Base-by-base conservation (phyloP, 35 echinoderm and acorn worm species). In the Apostichopus parvimensis region DNA sequence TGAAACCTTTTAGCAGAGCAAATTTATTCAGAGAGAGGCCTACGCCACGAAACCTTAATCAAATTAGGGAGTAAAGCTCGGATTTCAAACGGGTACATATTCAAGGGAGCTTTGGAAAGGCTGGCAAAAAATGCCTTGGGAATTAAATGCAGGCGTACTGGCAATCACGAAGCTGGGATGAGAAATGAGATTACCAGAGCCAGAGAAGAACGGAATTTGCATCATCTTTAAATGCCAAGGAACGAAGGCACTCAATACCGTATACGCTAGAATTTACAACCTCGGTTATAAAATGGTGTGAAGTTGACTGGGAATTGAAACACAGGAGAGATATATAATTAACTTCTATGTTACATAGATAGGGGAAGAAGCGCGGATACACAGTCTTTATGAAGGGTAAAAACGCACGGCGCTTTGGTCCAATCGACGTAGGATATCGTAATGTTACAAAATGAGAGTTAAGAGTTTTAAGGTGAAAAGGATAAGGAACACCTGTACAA, bases 21-120 rank as follows among this genome's bases (percentile, higher is more conserved):
- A 84, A 84, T 84, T 84, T 84, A 84, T 84, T 84, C 81, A 84
- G 81, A 56, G 81, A 84, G 81, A 84, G 81, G 81, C 81, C 81
- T 84, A 58, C 55, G 54, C 81, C 57, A 84, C 81, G 81, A 52
- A 84, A 84, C 81, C 81, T 57, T 84, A 84, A 84, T 84, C 81
- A 84, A 84, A 84, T 84, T 84, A 84, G 81, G 81, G 81, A 58
- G 81, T 84, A 59, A 45, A 84, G 81, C 81, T 84, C 81, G 58
- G 81, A 84, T 84, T 84, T 84, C 81, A 59, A 45, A 59, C 81
- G 81, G 81, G 81, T 84, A 84, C 58, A 84, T 84, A 84, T 60
- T 84, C 81, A 84, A 84, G 81, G 81, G 15, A 84, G 81, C 57
- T 84, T 58, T 13, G 81, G 81, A 84, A 84, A 58, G 81, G 81